phyloP scores from a whole-genome alignment of 1,140 invertebrate species.

The Tetragonula clypearis region DNA sequence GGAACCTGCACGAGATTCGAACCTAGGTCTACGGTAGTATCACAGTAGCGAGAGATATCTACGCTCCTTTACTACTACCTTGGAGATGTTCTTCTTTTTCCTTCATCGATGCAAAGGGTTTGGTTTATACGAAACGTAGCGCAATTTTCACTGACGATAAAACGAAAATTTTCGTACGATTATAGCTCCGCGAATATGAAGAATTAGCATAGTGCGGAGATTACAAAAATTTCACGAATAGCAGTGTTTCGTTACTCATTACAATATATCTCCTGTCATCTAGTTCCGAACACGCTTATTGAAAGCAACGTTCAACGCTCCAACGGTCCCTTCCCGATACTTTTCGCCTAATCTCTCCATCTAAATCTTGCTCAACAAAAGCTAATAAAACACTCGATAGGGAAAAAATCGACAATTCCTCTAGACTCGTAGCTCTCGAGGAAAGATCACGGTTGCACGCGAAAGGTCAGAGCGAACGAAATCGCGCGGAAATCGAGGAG shows the following conservation, averaged over 20 bases:
- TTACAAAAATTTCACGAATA: background rate
- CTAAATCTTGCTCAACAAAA: background rate
- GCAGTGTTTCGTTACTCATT: too few species aligned
- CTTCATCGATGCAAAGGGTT: background rate
- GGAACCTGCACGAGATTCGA: slow-evolving; percentile 42
- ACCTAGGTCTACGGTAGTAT: slow-evolving; percentile 26
- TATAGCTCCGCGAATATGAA: background rate
- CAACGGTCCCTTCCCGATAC: background rate
- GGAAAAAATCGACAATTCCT: background rate
- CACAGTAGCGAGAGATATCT: background rate
- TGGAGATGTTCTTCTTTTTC: too few species aligned
- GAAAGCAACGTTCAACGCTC: background rate
- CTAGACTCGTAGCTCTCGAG: too few species aligned
- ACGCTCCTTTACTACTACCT: background rate
- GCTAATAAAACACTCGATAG: background rate
- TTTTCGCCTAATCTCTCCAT: background rate
- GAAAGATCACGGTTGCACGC: background rate
- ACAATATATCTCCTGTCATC: too few species aligned
- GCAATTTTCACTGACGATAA: background rate
- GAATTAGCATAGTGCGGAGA: background rate
- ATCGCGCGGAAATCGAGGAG: slow-evolving; percentile 1
- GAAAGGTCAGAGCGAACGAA: slow-evolving; percentile 26
- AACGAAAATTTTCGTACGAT: background rate
- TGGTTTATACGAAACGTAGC: background rate
- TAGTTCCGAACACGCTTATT: background rate